Conservation (phyloP, 2,888 invertebrate species). For the Megamerina dolium region DNA sequence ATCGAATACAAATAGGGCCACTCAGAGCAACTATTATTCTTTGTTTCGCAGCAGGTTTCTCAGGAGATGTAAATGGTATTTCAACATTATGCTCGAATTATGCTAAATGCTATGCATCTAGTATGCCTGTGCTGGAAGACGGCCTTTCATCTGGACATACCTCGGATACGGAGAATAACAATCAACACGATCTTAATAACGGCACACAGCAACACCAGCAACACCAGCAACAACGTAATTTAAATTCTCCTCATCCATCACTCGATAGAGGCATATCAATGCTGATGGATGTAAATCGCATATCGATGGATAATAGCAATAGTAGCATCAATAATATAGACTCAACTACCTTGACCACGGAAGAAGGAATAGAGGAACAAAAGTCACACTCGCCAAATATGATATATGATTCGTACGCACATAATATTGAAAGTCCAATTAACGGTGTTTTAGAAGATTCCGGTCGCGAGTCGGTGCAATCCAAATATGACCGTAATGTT, state of each 20-base stretch:
- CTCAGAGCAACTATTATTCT: background rate
- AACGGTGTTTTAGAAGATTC: conserved; percentile 31
- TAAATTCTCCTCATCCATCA: conserved; percentile 24
- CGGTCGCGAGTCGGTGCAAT: conserved; percentile 24
- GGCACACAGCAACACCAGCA: conserved; percentile 19
- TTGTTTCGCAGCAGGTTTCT: conserved; percentile 46
- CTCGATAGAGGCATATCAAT: conserved; percentile 41
- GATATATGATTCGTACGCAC: conserved; percentile 21
- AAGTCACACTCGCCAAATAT: conserved; percentile 23
- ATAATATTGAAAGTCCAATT: conserved; percentile 36
- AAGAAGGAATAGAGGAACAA: conserved; percentile 20
- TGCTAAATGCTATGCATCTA: conserved; percentile 63
- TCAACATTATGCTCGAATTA: conserved; percentile 58
- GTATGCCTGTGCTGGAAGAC: conserved; percentile 90
- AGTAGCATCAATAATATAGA: conserved; percentile 37
- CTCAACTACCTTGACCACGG: conserved; percentile 27
- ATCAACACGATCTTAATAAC: conserved; percentile 48
- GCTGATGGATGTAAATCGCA: conserved; percentile 45
- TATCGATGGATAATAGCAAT: conserved; percentile 40
- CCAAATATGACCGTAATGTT: conserved; percentile 19
- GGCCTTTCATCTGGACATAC: conserved; percentile 90
- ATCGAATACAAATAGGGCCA: too few species aligned
- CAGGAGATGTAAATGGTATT: conserved; percentile 51
- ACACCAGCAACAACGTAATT: conserved; percentile 18
- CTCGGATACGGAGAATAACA: conserved; percentile 87